Evolutionary conservation across 2,113 vertebrate genomes (phyloP).

Genomic region (Anarhynchus alexandrinus): DNA sequence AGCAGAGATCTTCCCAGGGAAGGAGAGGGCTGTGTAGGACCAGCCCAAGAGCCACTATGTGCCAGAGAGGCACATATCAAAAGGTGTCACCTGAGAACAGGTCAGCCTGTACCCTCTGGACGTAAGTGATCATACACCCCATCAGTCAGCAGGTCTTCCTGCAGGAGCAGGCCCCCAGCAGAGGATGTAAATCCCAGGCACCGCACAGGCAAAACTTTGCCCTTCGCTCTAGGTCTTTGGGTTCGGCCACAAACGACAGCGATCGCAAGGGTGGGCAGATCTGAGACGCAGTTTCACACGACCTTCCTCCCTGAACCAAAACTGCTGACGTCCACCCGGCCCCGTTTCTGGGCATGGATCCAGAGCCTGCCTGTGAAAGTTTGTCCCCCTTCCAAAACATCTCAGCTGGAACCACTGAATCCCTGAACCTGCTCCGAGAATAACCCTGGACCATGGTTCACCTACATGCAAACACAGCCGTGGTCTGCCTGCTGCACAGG

Average conservation of each 20-base stretch:
- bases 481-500: fast-evolving
- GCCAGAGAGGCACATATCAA: neutral
- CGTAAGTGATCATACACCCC: neutral
- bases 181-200: neutral
- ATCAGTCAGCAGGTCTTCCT: neutral
- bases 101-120: neutral
- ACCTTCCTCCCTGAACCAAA: slow-evolving; percentile 64
- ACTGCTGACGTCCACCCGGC: slow-evolving; percentile 43
- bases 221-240: neutral
- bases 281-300: slow-evolving; percentile 40
- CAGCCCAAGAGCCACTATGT: neutral
- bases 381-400: slow-evolving; percentile 42
- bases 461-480: neutral
- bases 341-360: neutral
- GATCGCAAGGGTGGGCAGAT: neutral
- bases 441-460: neutral
- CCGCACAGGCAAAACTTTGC: fast-evolving
- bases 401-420: neutral
- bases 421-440: slow-evolving; percentile 14
- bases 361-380: slow-evolving; percentile 22
- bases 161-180: neutral
- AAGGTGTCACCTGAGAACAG: neutral
- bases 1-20: neutral
- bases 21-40: neutral
- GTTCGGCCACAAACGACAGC: neutral